Evolutionary conservation across 2,888 invertebrate genomes (phyloP).

Genomic region (Hydrotaea cyrtoneurina): DNA sequence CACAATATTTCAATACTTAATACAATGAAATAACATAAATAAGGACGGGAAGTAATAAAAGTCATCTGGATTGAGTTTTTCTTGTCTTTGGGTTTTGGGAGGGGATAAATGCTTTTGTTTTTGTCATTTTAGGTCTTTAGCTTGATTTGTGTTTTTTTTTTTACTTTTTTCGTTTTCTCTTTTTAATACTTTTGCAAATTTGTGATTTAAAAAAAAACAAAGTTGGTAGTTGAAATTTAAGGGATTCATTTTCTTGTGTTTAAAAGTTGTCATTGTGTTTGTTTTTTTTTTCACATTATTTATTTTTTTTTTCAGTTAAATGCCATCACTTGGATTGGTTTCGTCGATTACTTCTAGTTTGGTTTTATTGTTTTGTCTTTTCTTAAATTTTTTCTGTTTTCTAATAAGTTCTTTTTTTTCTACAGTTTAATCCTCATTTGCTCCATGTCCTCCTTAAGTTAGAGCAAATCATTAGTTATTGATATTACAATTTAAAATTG

Average conservation of each 20-base stretch:
- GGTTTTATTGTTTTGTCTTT: conserved; percentile 6
- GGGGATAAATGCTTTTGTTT: conserved; percentile 56
- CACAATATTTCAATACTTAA: conserved; percentile 35
- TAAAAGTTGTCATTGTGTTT: conserved; percentile 51
- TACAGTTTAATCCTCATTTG: too few relatives aligned
- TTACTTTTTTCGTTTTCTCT: conserved; percentile 7
- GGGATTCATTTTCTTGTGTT: neutral
- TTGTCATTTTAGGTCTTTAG: conserved; percentile 55
- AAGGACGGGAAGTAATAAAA: neutral
- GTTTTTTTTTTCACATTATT: conserved; percentile 26
- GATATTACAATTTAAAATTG: too few relatives aligned
- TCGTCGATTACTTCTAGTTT: conserved; percentile 36
- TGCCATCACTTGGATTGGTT: conserved; percentile 67
- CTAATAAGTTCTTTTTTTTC: conserved; percentile 19
- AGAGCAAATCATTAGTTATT: too few relatives aligned
- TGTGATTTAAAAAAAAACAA: conserved; percentile 37
- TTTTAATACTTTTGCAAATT: conserved; percentile 10
- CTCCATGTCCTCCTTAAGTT: too few relatives aligned
- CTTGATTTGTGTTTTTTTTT: conserved; percentile 20
- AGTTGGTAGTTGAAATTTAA: conserved; percentile 15
- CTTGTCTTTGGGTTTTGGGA: conserved; percentile 12
- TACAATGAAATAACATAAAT: conserved; percentile 38
- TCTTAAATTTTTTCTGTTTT: neutral
- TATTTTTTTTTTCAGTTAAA: conserved; percentile 56
- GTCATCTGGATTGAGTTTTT: conserved; percentile 14